Base-by-base conservation (phyloP, 2,113 vertebrate genomes). In the Toxostoma redivivum region DNA sequence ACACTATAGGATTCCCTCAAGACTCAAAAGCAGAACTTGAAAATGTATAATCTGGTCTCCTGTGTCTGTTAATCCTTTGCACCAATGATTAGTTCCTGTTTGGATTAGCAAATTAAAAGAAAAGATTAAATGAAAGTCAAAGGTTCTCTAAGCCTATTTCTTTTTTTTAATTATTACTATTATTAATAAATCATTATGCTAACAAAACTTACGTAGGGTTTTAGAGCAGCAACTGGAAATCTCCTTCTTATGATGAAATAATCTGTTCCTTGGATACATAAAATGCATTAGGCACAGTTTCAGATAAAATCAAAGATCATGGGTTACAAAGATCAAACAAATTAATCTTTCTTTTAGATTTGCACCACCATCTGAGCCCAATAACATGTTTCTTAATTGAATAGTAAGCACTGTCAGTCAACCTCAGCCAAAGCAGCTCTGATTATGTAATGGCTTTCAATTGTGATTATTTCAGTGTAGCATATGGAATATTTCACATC, bases 401-500 rank as follows among this genome's bases (percentile, higher is more conserved):
- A 97, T 96, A 97, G 94, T 96, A 98, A 97, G 80, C 90, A 95
- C 78, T 93, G 74, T 97, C 94, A 88, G 70, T 97, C 94, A 97
- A 86, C 48, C 16, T 21, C 86, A 92, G 67, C 56, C 89, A 93
- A 96, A 95, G 90, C 65, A 96, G 90, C 21, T 74, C 84, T 90
- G 94, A 85, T 97, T 97, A 94, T 95, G 83, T 92, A 97, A 98
- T 89, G 92, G 84, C 58, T 96, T 97, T 97, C 97, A 91, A 50
- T 86, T 93, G 90, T 96, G 95, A 97, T 97, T 97, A 96, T 97
- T 97, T 93, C 95, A 92, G 81, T 89, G 78, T 79, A 96, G 31
- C 96, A 95, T 96, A 95, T 97, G 97, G 95, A 95, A 93, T 97
- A 92, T 95, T 97, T 98, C 96, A 97, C 91, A 95, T 97, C 92